These are phyloP conservation scores for Recurvirostra avosetta DNA, from an alignment of 2,113 vertebrate species.

Conservation along the genomic window DNA sequence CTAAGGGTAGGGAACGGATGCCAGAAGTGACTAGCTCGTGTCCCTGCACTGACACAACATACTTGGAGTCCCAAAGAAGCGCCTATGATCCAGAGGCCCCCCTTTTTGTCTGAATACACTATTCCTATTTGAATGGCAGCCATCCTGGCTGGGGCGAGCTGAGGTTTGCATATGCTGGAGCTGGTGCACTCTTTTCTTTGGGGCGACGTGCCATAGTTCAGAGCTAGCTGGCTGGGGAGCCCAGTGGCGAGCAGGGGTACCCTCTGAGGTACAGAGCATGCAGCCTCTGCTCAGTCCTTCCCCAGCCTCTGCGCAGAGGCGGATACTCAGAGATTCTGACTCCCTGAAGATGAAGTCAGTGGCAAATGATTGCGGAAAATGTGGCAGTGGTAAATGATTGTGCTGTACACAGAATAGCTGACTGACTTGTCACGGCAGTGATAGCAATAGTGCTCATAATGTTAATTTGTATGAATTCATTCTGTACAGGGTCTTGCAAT, in stretches of 20 bases:
- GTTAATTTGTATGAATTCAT: background rate
- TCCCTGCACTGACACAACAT: background rate
- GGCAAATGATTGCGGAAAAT: background rate
- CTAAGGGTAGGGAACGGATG: background rate
- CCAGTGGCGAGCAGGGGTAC: background rate
- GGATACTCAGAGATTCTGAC: background rate
- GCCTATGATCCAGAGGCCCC: background rate
- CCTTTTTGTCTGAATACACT: background rate
- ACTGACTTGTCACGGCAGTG: background rate
- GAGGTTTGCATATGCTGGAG: background rate
- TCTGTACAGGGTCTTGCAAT: background rate
- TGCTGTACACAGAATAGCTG: background rate
- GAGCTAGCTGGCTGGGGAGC: background rate
- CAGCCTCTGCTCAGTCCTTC: background rate
- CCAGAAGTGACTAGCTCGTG: background rate
- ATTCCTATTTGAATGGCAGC: background rate
- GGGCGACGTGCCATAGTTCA: rapidly evolving
- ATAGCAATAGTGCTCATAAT: background rate
- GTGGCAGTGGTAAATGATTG: background rate
- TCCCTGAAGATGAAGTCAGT: background rate
- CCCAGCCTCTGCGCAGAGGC: background rate
- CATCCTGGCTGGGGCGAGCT: background rate
- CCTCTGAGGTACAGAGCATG: background rate
- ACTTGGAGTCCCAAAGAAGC: background rate
- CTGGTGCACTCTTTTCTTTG: background rate